A percentile compares a stretch with the other conserved stretches of the same genome.
These are phyloP conservation scores for Nothocercus nigrocapillus DNA, from an alignment of 2,113 vertebrate species.

Conservation along the genomic window DNA sequence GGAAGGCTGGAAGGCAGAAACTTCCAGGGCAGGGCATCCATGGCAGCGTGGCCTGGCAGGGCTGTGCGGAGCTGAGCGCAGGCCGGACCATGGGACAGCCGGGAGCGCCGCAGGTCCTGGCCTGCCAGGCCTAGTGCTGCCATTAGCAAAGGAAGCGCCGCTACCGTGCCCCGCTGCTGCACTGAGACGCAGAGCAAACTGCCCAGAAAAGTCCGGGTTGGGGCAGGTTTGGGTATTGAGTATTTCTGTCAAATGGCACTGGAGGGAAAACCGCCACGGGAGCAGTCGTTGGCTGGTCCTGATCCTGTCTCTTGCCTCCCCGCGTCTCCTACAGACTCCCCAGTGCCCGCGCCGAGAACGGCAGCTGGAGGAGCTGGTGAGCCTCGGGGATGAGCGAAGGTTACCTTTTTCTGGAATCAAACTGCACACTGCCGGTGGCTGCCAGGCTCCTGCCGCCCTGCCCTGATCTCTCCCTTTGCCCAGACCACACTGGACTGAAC, in stretches of 20 bases:
- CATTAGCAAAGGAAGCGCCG: background rate
- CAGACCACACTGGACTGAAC: constrained; percentile 78
- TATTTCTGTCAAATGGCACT: background rate
- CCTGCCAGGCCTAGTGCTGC: background rate
- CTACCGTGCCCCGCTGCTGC: fast-evolving
- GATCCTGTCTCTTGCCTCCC: background rate
- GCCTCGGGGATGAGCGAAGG: constrained; percentile 76
- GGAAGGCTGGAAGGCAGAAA: background rate
- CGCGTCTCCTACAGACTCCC: constrained; percentile 64
- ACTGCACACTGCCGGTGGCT: constrained; percentile 76
- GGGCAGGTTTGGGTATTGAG: background rate
- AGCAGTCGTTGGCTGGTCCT: background rate
- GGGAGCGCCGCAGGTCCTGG: background rate
- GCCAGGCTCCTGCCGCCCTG: constrained; percentile 72
- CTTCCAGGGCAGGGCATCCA: background rate
- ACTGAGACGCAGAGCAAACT: background rate
- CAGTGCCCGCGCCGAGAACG: constrained; percentile 77
- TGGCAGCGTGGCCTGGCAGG: background rate
- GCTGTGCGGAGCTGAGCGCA: background rate
- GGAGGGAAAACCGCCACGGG: fast-evolving
- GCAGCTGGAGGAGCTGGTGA: constrained; percentile 76
- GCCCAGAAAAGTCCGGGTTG: background rate
- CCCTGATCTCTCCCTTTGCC: constrained; percentile 76
- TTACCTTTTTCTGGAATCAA: constrained; percentile 71
- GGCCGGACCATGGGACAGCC: background rate